Conservation (phyloP, 2,797 vertebrate genomes). For the Acanthopagrus latus region DNA sequence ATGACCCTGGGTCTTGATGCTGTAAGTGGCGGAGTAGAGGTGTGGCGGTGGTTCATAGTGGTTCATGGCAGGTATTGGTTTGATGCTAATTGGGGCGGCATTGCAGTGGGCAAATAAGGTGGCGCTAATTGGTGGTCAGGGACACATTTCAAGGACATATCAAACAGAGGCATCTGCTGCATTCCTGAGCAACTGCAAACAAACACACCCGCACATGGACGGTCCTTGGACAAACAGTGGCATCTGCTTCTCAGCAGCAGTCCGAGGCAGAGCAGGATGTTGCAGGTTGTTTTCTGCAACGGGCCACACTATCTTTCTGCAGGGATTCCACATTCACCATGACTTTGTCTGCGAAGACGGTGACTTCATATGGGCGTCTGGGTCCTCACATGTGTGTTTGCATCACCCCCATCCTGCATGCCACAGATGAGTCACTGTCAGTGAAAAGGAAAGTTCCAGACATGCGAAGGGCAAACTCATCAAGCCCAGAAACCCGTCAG, state of each 20-base stretch:
- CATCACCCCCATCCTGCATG: constrained; percentile 25
- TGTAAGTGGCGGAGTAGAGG: constrained; percentile 68
- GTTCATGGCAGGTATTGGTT: constrained; percentile 58
- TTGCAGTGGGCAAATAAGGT: constrained; percentile 68
- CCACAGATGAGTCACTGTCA: constrained; percentile 43
- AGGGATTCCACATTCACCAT: constrained; percentile 11
- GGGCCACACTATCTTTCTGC: constrained; percentile 30
- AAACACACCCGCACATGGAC: constrained; percentile 40
- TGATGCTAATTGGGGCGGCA: constrained; percentile 76
- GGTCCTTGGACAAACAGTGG: constrained; percentile 67
- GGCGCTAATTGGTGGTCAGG: constrained; percentile 75
- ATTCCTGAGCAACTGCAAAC: constrained; percentile 53
- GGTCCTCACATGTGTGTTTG: constrained; percentile 1
- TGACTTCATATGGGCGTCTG: constrained; percentile 20
- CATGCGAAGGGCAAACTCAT: constrained; percentile 69
- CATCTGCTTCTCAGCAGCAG: constrained; percentile 72
- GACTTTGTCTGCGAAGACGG: constrained; percentile 23
- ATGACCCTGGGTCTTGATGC: constrained; percentile 60
- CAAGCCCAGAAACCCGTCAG: constrained; percentile 57
- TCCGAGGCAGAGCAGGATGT: constrained; percentile 42
- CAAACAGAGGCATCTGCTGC: constrained; percentile 75
- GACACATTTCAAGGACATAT: constrained; percentile 82
- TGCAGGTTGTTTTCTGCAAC: constrained; percentile 22
- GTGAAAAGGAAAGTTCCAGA: constrained; percentile 56
- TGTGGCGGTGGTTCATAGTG: constrained; percentile 41